Percentiles rank a stretch among this genome's conserved stretches.
phyloP scores from a whole-genome alignment of 2,797 vertebrate species.

The Antennarius maculatus region DNA sequence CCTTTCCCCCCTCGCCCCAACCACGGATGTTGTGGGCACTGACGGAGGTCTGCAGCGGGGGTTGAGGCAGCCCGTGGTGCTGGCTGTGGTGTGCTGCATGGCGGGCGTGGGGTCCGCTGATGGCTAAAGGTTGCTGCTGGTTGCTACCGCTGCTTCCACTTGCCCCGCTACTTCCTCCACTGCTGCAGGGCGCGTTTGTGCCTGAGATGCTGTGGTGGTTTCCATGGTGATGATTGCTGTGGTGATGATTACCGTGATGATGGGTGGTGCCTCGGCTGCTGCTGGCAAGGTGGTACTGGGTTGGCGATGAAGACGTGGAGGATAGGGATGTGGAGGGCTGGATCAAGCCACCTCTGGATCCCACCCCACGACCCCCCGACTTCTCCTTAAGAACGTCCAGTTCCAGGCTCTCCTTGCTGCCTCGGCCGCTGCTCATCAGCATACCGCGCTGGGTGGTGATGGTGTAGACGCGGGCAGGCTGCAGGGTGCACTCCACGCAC shows the following conservation, averaged over 20 bases:
- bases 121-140: conserved; percentile 41
- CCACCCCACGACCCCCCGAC: conserved; percentile 64
- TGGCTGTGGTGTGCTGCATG: conserved; percentile 66
- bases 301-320: conserved; percentile 74
- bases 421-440: conserved; percentile 84
- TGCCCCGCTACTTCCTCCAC: conserved; percentile 46
- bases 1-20: conserved; percentile 81
- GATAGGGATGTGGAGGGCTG: conserved; percentile 74
- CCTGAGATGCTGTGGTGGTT: conserved; percentile 65
- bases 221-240: conserved; percentile 74
- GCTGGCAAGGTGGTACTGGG: conserved; percentile 70
- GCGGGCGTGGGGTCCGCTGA: conserved; percentile 67
- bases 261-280: conserved; percentile 51
- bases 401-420: conserved; percentile 90
- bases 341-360: conserved; percentile 61
- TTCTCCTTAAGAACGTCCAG: conserved; percentile 91
- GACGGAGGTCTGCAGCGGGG: conserved; percentile 85
- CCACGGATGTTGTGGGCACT: conserved; percentile 86
- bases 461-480: conserved; percentile 92
- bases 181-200: conserved; percentile 49
- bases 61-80: conserved; percentile 81
- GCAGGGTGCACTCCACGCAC: conserved; percentile 84
- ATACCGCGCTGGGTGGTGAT: conserved; percentile 91
- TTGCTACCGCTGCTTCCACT: conserved; percentile 54
- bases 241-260: conserved; percentile 55